These are phyloP conservation scores for Drosophila ananassae DNA, from an alignment of 1,140 invertebrate species.

Conservation along the genomic window DNA sequence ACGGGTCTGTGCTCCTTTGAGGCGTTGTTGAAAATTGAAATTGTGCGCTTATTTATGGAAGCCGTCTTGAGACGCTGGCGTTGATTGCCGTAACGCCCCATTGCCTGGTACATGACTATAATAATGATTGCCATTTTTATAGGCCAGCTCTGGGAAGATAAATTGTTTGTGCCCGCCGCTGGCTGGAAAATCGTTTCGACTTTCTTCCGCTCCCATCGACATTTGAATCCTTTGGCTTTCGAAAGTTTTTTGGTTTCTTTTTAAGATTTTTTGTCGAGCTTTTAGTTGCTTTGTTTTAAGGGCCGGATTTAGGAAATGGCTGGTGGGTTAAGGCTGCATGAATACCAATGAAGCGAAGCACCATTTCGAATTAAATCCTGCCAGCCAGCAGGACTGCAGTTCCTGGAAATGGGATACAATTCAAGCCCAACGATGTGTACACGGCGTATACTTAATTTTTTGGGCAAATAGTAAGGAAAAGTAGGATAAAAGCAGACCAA, in stretches of 20 bases:
- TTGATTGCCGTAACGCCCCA: conserved; percentile 80
- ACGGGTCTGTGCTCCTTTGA: conserved; percentile 21
- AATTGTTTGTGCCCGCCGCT: conserved; percentile 53
- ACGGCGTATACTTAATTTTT: conserved; percentile 45
- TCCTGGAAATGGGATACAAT: not conserved
- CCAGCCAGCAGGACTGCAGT: not conserved
- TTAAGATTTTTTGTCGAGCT: not conserved
- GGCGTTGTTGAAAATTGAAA: conserved; percentile 74
- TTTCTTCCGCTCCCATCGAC: conserved; percentile 11
- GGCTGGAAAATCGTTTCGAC: conserved; percentile 39
- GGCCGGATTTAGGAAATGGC: not conserved
- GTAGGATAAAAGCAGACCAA: conserved; percentile 2
- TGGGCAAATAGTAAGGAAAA: conserved; percentile 15
- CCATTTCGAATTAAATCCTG: conserved; percentile 19
- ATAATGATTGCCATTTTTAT: conserved; percentile 78
- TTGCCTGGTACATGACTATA: conserved; percentile 78
- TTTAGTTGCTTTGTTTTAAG: not conserved
- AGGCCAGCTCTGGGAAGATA: conserved; percentile 54
- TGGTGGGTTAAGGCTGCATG: conserved; percentile 27
- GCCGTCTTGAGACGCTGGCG: conserved; percentile 56
- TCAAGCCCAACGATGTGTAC: not conserved
- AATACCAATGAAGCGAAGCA: conserved; percentile 36
- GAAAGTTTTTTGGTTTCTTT: conserved; percentile 9
- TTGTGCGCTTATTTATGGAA: conserved; percentile 74
- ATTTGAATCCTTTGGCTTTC: conserved; percentile 59